Evolutionary conservation across 2,888 invertebrate genomes (phyloP).

Genomic region (Brenthis hecate): DNA sequence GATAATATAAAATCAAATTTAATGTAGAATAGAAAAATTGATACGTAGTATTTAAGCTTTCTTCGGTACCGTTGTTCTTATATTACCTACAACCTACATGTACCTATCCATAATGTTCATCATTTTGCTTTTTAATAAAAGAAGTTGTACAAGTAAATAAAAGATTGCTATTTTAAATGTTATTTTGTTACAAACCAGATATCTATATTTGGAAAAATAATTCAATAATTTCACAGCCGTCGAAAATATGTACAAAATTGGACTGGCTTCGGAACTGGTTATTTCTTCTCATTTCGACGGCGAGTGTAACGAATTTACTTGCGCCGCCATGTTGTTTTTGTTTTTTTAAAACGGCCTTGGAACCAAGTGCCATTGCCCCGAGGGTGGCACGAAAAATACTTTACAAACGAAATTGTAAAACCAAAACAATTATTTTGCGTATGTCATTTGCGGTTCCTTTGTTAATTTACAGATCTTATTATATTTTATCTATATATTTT

Average conservation of each 20-base stretch:
- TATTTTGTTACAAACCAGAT: background rate
- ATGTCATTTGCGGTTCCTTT: slow-evolving; percentile 36
- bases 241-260: slow-evolving; percentile 57
- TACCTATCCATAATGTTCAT: no score
- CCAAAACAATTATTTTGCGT: slow-evolving; percentile 29
- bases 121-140: no score
- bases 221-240: slow-evolving; percentile 42
- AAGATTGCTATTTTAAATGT: background rate
- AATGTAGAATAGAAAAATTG: no score
- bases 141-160: background rate
- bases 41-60: no score
- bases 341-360: slow-evolving; percentile 61
- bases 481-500: slow-evolving; percentile 21
- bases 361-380: slow-evolving; percentile 60
- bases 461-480: slow-evolving; percentile 22
- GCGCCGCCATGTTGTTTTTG: slow-evolving; percentile 55
- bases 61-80: no score
- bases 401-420: slow-evolving; percentile 26
- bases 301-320: slow-evolving; percentile 43
- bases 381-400: slow-evolving; percentile 44
- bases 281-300: slow-evolving; percentile 46
- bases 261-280: slow-evolving; percentile 49
- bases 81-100: no score
- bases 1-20: no score
- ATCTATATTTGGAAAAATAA: slow-evolving; percentile 12